Evolutionary conservation across 1,140 invertebrate species (phyloP).

Genomic region (Drosophila bocqueti): DNA sequence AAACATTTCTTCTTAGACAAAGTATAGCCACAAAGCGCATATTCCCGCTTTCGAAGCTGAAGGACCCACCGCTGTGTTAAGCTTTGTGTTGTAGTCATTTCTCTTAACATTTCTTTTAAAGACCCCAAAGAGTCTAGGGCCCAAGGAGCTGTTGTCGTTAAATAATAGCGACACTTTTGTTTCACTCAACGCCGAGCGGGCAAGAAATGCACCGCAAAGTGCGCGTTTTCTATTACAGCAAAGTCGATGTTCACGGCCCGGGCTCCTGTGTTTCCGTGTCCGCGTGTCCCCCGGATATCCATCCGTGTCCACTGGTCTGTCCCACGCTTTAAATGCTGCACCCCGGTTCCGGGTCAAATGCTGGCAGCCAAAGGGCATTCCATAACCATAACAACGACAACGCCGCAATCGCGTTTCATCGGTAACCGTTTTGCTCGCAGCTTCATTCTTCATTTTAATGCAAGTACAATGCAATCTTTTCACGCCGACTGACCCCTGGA

Average conservation of each 20-base stretch:
- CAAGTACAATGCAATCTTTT: constrained; percentile 17
- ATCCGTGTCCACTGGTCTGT: constrained; percentile 16
- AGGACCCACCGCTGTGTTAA: constrained; percentile 13
- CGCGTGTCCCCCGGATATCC: constrained; percentile 15
- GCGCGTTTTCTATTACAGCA: constrained; percentile 75
- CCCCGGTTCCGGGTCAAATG: constrained; percentile 69
- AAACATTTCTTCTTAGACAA: neutral
- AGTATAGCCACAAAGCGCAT: neutral
- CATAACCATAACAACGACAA: constrained; percentile 75
- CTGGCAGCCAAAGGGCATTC: constrained; percentile 58
- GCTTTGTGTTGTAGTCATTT: constrained; percentile 43
- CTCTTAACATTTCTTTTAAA: constrained; percentile 62
- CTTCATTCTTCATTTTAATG: constrained; percentile 15
- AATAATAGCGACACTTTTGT: constrained; percentile 81
- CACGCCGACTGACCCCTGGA: constrained; percentile 4
- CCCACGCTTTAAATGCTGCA: constrained; percentile 67
- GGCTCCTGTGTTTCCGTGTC: constrained; percentile 13
- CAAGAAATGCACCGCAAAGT: constrained; percentile 70
- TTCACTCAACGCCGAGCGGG: constrained; percentile 54
- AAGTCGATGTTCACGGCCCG: constrained; percentile 42
- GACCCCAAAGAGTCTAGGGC: constrained; percentile 36
- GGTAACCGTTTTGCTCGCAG: constrained; percentile 18
- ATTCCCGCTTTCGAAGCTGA: neutral
- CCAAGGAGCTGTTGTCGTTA: constrained; percentile 71
- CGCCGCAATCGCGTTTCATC: constrained; percentile 48